Evolutionary conservation across 1,140 invertebrate genomes (phyloP).

Genomic region (Delia radicum): DNA sequence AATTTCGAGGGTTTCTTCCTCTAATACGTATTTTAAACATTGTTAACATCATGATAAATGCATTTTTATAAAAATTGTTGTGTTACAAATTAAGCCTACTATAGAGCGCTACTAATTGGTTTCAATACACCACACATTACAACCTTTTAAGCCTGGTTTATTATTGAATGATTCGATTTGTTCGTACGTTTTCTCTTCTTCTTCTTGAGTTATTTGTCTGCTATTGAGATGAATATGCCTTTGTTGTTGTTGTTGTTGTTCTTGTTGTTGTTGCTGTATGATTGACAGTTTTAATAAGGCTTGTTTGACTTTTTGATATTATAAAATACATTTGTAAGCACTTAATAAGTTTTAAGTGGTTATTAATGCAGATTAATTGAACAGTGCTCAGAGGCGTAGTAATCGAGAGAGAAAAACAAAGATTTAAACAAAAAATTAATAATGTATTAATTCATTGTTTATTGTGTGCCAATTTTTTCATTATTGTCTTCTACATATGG

Average conservation of each 20-base stretch:
- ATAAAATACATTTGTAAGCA: slow-evolving; percentile 22
- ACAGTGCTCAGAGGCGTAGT: slow-evolving; percentile 14
- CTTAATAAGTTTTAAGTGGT: slow-evolving; percentile 24
- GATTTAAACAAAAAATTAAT: no score
- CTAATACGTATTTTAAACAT: no score
- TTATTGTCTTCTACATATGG: no score
- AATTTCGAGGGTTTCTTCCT: neutral
- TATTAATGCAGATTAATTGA: slow-evolving; percentile 25
- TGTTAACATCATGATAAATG: slow-evolving; percentile 17
- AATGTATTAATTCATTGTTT: no score
- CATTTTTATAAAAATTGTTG: neutral
- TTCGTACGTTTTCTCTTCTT: neutral
- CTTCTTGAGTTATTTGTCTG: neutral
- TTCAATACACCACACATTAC: slow-evolving; percentile 12
- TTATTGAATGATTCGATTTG: slow-evolving; percentile 7
- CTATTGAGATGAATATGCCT: neutral
- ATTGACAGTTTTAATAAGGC: slow-evolving; percentile 24
- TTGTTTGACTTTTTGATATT: slow-evolving; percentile 21
- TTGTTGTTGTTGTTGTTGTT: neutral
- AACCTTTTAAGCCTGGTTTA: neutral
- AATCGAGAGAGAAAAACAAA: no score
- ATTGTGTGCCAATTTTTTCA: no score
- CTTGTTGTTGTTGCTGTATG: neutral
- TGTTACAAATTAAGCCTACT: neutral
- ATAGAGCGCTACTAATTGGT: slow-evolving; percentile 21